Evolutionary conservation across 92 coral and sea anemone genomes (phyloP).

Genomic region (Plumapathes pennacea): DNA sequence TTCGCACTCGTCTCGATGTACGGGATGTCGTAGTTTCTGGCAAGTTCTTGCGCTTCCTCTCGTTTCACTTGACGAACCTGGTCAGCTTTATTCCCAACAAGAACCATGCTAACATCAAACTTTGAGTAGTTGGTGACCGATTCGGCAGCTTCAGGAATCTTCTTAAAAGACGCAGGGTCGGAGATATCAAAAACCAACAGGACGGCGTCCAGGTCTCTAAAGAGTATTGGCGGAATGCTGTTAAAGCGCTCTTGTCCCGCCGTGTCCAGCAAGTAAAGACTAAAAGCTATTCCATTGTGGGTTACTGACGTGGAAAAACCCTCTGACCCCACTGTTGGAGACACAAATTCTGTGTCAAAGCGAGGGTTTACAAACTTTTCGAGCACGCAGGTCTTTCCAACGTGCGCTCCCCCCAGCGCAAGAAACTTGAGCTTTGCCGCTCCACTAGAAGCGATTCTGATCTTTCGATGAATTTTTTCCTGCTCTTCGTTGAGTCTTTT

Average conservation of each 20-base stretch:
- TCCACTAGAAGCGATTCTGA: constrained; percentile 16
- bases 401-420: constrained; percentile 52
- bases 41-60: constrained; percentile 24
- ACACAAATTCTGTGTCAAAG: not conserved
- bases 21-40: constrained; percentile 19
- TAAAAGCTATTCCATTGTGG: constrained; percentile 25
- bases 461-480: constrained; percentile 24
- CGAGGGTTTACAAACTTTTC: constrained; percentile 18
- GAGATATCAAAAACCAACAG: constrained; percentile 50
- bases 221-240: constrained; percentile 42
- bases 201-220: constrained; percentile 57
- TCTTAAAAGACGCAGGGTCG: constrained; percentile 19
- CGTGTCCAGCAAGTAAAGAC: constrained; percentile 39
- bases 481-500: constrained; percentile 24
- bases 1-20: constrained; percentile 53
- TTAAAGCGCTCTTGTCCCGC: constrained; percentile 53
- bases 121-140: constrained; percentile 19
- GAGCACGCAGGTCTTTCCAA: constrained; percentile 43
- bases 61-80: constrained; percentile 9
- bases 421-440: too few species aligned
- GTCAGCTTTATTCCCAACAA: constrained; percentile 52
- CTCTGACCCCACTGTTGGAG: constrained; percentile 31
- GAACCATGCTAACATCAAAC: constrained; percentile 37
- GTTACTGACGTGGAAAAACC: constrained; percentile 18
- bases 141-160: constrained; percentile 14